Conservation (phyloP, 2,113 vertebrate genomes). For the Osmerus mordax region DNA sequence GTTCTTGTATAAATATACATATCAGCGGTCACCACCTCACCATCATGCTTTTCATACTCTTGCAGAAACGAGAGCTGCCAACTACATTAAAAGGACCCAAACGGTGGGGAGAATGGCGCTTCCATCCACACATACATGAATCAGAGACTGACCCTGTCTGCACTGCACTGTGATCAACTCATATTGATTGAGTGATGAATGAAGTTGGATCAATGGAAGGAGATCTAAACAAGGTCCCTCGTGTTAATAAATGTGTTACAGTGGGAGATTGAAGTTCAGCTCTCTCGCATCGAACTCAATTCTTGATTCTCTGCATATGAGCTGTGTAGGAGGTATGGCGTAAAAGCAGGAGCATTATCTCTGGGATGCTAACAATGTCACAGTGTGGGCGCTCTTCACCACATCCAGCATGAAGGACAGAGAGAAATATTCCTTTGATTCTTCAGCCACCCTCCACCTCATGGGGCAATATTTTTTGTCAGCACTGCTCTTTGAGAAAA, state of each 20-base stretch:
- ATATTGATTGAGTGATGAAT: conserved; percentile 49
- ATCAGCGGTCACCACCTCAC: background rate
- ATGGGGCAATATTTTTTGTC: background rate
- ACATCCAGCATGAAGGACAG: background rate
- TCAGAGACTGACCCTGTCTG: conserved; percentile 32
- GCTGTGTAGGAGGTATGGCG: conserved; percentile 17
- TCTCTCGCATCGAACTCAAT: background rate
- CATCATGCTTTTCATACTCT: background rate
- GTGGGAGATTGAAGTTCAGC: conserved; percentile 29
- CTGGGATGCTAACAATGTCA: conserved; percentile 29
- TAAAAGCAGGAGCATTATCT: background rate
- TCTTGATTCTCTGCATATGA: background rate
- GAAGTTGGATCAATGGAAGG: conserved; percentile 41
- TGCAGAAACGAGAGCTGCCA: background rate
- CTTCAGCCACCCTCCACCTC: background rate
- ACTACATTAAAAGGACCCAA: background rate
- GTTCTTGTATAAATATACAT: too few species aligned
- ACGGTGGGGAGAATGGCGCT: background rate
- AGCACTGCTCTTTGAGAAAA: background rate
- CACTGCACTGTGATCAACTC: conserved; percentile 33
- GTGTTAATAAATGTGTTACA: conserved; percentile 41
- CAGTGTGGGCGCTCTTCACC: conserved; percentile 22
- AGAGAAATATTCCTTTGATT: background rate
- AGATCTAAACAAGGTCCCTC: conserved; percentile 35
- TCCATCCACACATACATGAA: conserved; percentile 29